Evolutionary conservation across 1,140 invertebrate genomes (phyloP), one percentile per base, ranked within the genome.

Genomic region (Rhizoglyphus robini): DNA sequence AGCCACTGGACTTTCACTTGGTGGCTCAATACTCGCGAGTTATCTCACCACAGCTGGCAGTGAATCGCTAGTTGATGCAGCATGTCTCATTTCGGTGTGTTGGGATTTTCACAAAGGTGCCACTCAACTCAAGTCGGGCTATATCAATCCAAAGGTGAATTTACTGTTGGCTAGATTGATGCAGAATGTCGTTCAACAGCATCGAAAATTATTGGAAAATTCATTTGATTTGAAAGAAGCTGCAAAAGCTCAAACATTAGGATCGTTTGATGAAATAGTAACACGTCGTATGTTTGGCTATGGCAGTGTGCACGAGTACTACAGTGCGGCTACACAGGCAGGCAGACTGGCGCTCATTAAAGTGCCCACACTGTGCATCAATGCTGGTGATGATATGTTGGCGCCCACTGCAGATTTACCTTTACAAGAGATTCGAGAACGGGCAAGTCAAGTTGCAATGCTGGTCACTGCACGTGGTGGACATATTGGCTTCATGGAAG

Each of bases 401-500:
- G 15, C 48, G 2, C 4, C 13, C 13, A 27, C 11, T 13, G 2
- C 48, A 23, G 23, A 23, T 51, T 11, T 4, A 23, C 2, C 2
- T 25, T 23, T 27, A 20, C n/a, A 27, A 25, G 23, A 20, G 23
- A n/a, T 11, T 11, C 25, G 18, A 20, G 49, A 67, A 65, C 73
- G 81, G 67, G 36, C 34, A 23, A 62, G 4, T 36, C 41, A 68
- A 20, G 58, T 90, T 48, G 86, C 86, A 32, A 82, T 90, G 51
- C 78, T 86, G n/a, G 79, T 87, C n/a, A 88, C 88, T 11, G 81
- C 83, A 1, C 82, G 86, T 68, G 88, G 88, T 30, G 88, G 88
- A 0, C 88, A 90, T 76, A 88, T 90, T 75, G 88, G 86, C 65
- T 90, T 90, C 74, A 76, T 90, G 68, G 88, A 90, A 72, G 86